Conservation (phyloP, 2,113 vertebrate species). For the Pangasianodon gigas region DNA sequence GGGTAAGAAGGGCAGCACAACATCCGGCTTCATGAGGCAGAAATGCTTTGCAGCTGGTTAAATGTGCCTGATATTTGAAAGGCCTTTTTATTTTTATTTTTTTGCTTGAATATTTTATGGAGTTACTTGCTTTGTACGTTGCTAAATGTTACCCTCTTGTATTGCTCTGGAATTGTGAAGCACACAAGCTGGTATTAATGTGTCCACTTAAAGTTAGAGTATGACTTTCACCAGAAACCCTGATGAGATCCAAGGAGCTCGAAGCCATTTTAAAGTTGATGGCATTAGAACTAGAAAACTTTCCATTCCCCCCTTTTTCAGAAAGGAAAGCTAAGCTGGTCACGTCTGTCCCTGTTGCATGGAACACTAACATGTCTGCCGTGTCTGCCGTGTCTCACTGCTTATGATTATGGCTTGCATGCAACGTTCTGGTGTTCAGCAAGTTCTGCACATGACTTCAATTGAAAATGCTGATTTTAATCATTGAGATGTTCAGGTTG, state of each 20-base stretch:
- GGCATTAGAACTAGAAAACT: not conserved
- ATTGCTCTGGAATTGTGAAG: not conserved
- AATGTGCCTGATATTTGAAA: not conserved
- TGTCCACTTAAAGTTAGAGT: not conserved
- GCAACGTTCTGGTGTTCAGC: constrained; percentile 67
- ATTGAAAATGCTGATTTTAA: not conserved
- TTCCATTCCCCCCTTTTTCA: not conserved
- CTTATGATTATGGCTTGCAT: constrained; percentile 61
- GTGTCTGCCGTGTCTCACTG: constrained; percentile 62
- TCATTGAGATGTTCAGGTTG: not conserved
- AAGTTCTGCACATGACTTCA: constrained; percentile 58
- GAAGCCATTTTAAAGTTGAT: not conserved
- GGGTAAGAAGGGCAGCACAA: constrained; percentile 75
- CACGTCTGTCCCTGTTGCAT: constrained; percentile 47
- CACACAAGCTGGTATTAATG: too few species aligned
- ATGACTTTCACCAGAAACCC: not conserved
- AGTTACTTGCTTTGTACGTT: constrained; percentile 25
- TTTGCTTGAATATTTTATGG: constrained; percentile 22
- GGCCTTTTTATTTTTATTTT: not conserved
- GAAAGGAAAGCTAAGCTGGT: constrained; percentile 38
- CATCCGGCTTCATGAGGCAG: constrained; percentile 65
- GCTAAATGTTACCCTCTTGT: not conserved
- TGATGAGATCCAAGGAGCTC: not conserved
- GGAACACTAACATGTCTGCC: constrained; percentile 60
- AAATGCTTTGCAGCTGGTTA: constrained; percentile 32